Evolutionary conservation across 2,113 vertebrate species (phyloP), one percentile per base, ranked within the genome.

Genomic region (Sinocyclocheilus anophthalmus): DNA sequence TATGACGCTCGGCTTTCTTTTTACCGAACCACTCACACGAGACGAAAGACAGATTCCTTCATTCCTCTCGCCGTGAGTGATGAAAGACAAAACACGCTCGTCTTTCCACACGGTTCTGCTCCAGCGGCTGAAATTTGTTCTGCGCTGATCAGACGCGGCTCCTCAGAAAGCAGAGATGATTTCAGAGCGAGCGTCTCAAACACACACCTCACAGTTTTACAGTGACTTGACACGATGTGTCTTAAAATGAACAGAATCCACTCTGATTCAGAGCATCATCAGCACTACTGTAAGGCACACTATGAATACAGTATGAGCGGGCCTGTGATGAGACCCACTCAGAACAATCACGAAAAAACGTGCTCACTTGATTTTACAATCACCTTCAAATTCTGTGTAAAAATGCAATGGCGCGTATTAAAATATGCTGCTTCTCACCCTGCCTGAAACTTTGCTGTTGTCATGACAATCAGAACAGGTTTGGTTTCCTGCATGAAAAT

Each of bases 11-110:
- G 80, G n/a, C 83, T 87, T 55, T 83, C 65, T 85, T 20, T 73
- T 85, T 85, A 85, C 80, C 85, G 86, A 87, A 75, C 63, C 88
- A 42, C 61, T 88, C 77, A 81, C 22, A 87, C 61, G 86, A 87
- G 73, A 89, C 61, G 75, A 85, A 72, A 89, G 63, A 85, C 33
- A 83, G 83, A 87, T 83, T 89, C 88, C 78, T 67, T 83, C 78
- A 89, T 85, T 87, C 63, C 83, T 53, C 72, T 26, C 79, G 37
- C 57, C 55, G 55, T 50, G 37, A 70, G 4, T 85, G 73, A 87
- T 48, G 39, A 84, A 48, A 83, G 65, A 85, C 85, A 87, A 85
- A 87, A 85, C 88, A 76, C 86, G 61, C 30, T 33, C 30, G 30
- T 33, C 30, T 33, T 33, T 33, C 30, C 30, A 33, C 30, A 33